These are phyloP conservation scores for Rallus limicola DNA, from an alignment of 2,113 vertebrate species.

Conservation along the genomic window DNA sequence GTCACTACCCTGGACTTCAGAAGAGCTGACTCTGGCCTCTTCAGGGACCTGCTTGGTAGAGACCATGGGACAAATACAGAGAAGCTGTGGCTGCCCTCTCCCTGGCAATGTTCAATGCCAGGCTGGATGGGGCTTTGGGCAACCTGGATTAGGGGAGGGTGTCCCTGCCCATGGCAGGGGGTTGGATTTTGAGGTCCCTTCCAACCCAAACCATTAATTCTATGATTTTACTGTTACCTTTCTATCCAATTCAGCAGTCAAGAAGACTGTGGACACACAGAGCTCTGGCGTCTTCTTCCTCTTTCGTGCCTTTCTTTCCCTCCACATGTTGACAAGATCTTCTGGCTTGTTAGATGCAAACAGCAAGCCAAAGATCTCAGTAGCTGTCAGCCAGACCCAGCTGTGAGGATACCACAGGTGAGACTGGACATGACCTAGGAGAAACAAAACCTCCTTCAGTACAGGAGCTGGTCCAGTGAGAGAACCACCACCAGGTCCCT, in stretches of 20 bases:
- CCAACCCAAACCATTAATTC: too few species aligned
- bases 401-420: slow-evolving; percentile 92
- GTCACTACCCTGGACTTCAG: too few species aligned
- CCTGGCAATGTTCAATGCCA: too few species aligned
- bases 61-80: too few species aligned
- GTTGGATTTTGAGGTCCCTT: too few species aligned
- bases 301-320: slow-evolving; percentile 34
- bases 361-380: slow-evolving; percentile 92
- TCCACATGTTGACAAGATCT: slow-evolving; percentile 83
- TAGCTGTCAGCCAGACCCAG: slow-evolving; percentile 96
- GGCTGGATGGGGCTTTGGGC: too few species aligned
- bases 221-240: slow-evolving; percentile 75
- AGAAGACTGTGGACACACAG: slow-evolving; percentile 77
- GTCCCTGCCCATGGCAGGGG: too few species aligned
- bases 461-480: neutral
- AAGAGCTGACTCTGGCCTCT: too few species aligned
- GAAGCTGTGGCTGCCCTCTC: too few species aligned
- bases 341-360: slow-evolving; percentile 89
- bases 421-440: slow-evolving; percentile 84
- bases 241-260: slow-evolving; percentile 81
- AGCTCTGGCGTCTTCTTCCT: slow-evolving; percentile 38
- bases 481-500: neutral
- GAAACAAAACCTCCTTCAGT: neutral
- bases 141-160: too few species aligned
- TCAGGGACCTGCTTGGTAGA: too few species aligned